These are phyloP conservation scores for Sinodicranocentrus sp. DNA, from an alignment of 2,888 invertebrate genomes.

Conservation along the genomic window DNA sequence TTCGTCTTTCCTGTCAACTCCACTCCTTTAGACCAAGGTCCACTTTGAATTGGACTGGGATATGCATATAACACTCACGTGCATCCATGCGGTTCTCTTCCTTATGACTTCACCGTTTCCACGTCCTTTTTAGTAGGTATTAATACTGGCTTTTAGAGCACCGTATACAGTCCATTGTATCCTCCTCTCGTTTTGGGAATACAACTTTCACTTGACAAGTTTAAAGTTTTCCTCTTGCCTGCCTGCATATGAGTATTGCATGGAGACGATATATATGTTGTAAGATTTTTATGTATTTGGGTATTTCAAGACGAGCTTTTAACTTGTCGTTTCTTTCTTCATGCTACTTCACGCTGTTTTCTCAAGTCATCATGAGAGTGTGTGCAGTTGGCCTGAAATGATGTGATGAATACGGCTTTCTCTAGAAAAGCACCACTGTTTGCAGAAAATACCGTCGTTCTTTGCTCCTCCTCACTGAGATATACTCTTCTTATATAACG, in stretches of 20 bases:
- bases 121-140: neutral
- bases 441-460: too few relatives aligned
- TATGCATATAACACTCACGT: slow-evolving; percentile 29
- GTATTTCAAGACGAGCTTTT: too few relatives aligned
- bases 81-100: slow-evolving; percentile 23
- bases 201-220: neutral
- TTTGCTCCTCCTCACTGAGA: too few relatives aligned
- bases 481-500: too few relatives aligned
- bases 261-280: neutral
- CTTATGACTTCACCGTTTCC: neutral
- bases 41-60: neutral
- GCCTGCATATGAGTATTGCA: neutral
- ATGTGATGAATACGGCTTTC: slow-evolving; percentile 3
- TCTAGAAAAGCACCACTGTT: neutral
- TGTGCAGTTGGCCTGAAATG: slow-evolving; percentile 10
- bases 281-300: neutral
- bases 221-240: neutral
- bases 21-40: slow-evolving; percentile 13
- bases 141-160: neutral
- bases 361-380: neutral
- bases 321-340: too few relatives aligned
- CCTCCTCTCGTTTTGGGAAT: neutral
- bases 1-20: slow-evolving; percentile 43
- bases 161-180: neutral
- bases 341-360: neutral